Base-by-base conservation (phyloP, 1,140 invertebrate species). In the Scaptomyza hsui region DNA sequence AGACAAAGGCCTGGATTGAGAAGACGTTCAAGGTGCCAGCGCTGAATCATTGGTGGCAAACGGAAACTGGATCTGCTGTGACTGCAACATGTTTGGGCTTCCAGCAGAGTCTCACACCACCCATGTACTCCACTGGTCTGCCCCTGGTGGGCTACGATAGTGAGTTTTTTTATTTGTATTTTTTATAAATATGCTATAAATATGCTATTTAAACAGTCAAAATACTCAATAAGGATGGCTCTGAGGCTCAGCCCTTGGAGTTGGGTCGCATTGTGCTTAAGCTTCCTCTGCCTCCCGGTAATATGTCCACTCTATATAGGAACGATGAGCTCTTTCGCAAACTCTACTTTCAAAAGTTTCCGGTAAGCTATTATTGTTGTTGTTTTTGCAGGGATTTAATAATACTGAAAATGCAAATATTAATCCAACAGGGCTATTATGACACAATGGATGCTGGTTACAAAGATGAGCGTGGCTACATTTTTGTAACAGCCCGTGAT, bases 11-110 rank as follows among this genome's bases (percentile, higher is more conserved):
- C 4, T 99, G 97, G 97, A 95, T 96, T 0, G 94, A 96, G 90
- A 94, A 94, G 55, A 92, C 93, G 7, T 96, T 98, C 78, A 94
- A 95, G 67, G 96, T 96, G 1, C 97, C 97, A 0, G 94, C 98
- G 6, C 86, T 98, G 15, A 98, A 99, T 91, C 96, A 99, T 89
- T 99, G 97, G 97, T 99, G 98, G 97, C 98, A 99, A 92, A 98
- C 90, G 37, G 97, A 99, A 92, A 97, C 97, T 0, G 97, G 97
- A 0, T 97, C 97, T 68, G 94, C 97, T 0, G 96, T 98, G 10
- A 97, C 97, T 0, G 95, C 96, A 0, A 94, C 95, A 0, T 97
- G 96, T 91, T 77, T 96, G 9, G 97, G 97, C 3, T 93, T 97
- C 6, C 94, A 94, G 4, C 94, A 92, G 21, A 91, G 52, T 59